Percentiles rank a stretch among this genome's conserved stretches.
phyloP scores from a whole-genome alignment of 1,140 invertebrate genomes.

The Microplitis demolitor region DNA sequence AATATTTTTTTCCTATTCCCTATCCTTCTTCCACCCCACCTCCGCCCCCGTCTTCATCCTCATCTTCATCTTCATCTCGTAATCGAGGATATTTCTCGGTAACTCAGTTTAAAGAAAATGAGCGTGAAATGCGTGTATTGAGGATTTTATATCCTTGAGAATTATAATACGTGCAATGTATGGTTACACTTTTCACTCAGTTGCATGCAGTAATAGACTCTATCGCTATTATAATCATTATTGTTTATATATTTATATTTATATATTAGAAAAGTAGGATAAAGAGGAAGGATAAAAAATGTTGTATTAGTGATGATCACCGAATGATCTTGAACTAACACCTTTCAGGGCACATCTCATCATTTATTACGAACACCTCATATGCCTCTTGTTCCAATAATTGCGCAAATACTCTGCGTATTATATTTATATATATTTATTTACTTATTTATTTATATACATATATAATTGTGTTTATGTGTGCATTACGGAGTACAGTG shows the following conservation, averaged over 20 bases:
- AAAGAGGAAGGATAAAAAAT: slow-evolving; percentile 3
- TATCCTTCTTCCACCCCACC: background rate
- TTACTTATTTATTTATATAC: too few species aligned
- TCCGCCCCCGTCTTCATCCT: background rate
- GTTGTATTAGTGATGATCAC: slow-evolving; percentile 24
- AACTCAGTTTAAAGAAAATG: background rate
- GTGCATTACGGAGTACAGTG: too few species aligned
- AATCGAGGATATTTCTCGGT: slow-evolving; percentile 1
- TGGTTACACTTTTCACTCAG: too few species aligned
- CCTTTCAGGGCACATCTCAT: slow-evolving; percentile 32
- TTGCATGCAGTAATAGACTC: background rate
- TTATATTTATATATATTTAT: background rate
- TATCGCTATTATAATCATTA: background rate
- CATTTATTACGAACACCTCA: slow-evolving; percentile 35
- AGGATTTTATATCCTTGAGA: background rate
- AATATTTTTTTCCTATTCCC: background rate
- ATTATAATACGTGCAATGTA: too few species aligned
- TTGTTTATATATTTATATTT: background rate
- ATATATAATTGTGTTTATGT: too few species aligned
- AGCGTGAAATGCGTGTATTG: background rate
- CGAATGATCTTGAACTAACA: slow-evolving; percentile 38
- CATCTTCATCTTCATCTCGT: background rate
- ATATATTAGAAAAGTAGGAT: background rate
- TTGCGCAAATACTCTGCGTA: background rate
- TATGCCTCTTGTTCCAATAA: slow-evolving; percentile 23